Evolutionary conservation across 2,797 vertebrate genomes (phyloP).

Genomic region (Thamnophis elegans): DNA sequence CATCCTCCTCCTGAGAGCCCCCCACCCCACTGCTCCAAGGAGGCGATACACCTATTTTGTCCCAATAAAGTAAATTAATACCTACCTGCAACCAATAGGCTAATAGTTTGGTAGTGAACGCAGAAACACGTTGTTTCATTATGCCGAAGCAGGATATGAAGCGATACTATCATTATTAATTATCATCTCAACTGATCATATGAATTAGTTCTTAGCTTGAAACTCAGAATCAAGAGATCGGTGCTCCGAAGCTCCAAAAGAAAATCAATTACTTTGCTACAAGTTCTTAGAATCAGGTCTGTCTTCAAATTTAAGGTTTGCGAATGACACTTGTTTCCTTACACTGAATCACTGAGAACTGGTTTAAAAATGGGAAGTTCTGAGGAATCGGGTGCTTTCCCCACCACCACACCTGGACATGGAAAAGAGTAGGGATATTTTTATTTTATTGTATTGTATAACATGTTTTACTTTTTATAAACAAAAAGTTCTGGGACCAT

Average conservation of each 20-base stretch:
- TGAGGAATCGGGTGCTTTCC: not conserved
- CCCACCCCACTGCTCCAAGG: not conserved
- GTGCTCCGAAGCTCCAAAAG: not conserved
- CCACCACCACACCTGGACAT: not conserved
- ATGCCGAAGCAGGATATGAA: not conserved
- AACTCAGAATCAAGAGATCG: slow-evolving; percentile 12
- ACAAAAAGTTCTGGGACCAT: not conserved
- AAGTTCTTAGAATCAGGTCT: not conserved
- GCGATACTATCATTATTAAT: slow-evolving; percentile 30
- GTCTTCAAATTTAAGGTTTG: not conserved
- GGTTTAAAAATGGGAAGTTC: not conserved
- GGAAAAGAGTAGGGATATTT: not conserved
- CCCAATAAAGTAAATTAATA: not conserved
- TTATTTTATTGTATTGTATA: not conserved
- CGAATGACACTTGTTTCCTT: not conserved
- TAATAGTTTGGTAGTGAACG: not conserved
- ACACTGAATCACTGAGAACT: not conserved
- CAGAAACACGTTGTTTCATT: not conserved
- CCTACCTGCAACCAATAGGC: not conserved
- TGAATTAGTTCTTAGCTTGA: slow-evolving; percentile 7
- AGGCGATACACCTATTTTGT: not conserved
- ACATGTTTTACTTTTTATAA: not conserved
- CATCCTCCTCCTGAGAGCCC: not conserved
- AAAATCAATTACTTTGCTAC: not conserved
- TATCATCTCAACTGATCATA: not conserved